These are phyloP conservation scores for Holacanthella duospinosa DNA, from an alignment of 2,888 invertebrate genomes.

Conservation along the genomic window DNA sequence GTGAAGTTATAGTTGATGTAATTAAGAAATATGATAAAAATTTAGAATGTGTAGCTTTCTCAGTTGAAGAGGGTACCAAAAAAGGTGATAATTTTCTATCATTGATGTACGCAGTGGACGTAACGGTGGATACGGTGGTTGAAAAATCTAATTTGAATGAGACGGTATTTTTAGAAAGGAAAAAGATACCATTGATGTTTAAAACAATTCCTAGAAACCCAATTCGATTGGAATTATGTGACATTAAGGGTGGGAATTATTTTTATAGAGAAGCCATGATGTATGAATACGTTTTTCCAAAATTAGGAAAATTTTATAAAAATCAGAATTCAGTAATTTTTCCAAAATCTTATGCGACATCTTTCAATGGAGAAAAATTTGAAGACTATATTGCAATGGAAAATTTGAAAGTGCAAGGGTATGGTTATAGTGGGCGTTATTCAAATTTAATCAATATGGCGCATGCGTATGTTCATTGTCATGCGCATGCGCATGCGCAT, in stretches of 20 bases:
- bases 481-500: too few relatives aligned
- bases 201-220: constrained; percentile 11
- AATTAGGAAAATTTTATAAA: neutral
- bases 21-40: too few relatives aligned
- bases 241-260: neutral
- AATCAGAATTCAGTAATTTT: neutral
- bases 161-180: neutral
- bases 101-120: constrained; percentile 8
- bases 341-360: constrained; percentile 5
- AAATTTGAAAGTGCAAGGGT: constrained; percentile 5
- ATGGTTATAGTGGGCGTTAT: neutral
- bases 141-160: neutral
- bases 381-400: constrained; percentile 11
- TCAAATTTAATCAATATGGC: too few relatives aligned
- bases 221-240: neutral
- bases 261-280: constrained; percentile 1
- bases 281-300: constrained; percentile 4
- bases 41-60: neutral
- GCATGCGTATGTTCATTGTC: too few relatives aligned
- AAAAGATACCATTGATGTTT: neutral
- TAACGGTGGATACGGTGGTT: neutral
- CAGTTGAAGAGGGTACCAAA: neutral
- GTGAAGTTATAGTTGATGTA: too few relatives aligned
- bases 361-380: neutral
- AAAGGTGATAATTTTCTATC: constrained; percentile 9